Conservation (phyloP, 2,888 invertebrate genomes). For the Lithophane leautieri region DNA sequence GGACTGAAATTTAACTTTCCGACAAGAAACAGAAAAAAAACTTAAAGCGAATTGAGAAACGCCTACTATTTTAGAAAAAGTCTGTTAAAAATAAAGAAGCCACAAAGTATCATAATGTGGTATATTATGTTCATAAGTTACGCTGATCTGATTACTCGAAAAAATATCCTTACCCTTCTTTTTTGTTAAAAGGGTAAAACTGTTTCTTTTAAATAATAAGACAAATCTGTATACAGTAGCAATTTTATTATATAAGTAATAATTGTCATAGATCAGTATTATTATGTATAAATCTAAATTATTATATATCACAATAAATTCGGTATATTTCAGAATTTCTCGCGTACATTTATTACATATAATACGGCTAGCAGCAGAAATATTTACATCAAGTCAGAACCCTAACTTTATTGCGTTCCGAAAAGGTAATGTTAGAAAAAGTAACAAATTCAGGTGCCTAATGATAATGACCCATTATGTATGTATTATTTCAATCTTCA, state of each 20-base stretch:
- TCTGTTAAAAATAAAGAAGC: background rate
- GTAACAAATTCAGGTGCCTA: too few relatives aligned
- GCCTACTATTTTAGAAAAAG: background rate
- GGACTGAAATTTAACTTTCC: background rate
- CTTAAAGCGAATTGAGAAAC: background rate
- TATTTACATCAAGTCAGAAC: slow-evolving; percentile 41
- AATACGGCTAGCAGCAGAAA: slow-evolving; percentile 1
- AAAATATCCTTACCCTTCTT: background rate
- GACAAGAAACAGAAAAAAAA: background rate
- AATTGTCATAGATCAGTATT: slow-evolving; percentile 58
- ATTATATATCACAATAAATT: slow-evolving; percentile 67
- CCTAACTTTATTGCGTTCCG: background rate
- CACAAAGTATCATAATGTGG: background rate
- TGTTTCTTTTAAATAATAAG: slow-evolving; percentile 40
- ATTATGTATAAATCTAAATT: slow-evolving; percentile 53
- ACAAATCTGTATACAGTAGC: slow-evolving; percentile 61
- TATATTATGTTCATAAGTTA: too few relatives aligned
- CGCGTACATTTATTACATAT: slow-evolving; percentile 32
- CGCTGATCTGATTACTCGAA: too few relatives aligned
- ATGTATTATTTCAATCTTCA: background rate
- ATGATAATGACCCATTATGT: background rate
- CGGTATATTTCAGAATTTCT: slow-evolving; percentile 64
- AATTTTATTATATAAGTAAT: slow-evolving; percentile 68
- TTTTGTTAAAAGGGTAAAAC: background rate
- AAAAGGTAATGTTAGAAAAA: background rate